Base-by-base conservation (phyloP, 2,888 invertebrate genomes). In the Agrochola macilenta region DNA sequence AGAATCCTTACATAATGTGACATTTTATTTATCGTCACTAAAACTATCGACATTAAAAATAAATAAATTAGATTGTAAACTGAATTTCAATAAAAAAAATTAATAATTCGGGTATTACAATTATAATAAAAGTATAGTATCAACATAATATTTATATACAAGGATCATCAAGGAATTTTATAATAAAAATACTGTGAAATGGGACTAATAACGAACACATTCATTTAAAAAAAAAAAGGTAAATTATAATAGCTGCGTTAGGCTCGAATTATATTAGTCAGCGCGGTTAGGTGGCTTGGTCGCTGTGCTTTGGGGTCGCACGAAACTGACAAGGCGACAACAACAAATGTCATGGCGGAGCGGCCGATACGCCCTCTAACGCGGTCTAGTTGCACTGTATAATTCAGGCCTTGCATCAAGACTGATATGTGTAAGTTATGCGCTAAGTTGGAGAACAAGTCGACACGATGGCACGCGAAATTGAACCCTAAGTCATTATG, bases 1-100 rank as follows among this genome's bases (percentile, higher is more conserved):
- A 26, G 26, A 84, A 64, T 35, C 23, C 49, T 23, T 69, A 58
- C 54, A 70, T 78, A 69, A 49, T 69, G 61, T 82, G 35, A 78
- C 52, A 78, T 65, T 58, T 49, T 52, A 43, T 39, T 30, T 26
- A 30, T 54, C 43, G 12, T 78, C 46, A n/a, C 30, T 49, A 20
- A 58, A 58, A 63, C 1, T 1, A n/a, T 64, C 0, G 49, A 70
- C 12, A 8, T 61, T 64, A 14, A 43, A 54, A 65, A 46, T 35
- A 65, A 82, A 58, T 65, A 35, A 65, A 64, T 49, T 30, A 1
- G 9, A 64, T 76, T 52, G 17, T 30, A 43, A 35, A 43, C 43
- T 30, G 43, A 76, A 76, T 75, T 76, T 39, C 23, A 54, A 79
- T 70, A 0, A n/a, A n/a, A 20, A 30, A 5, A 7, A 30, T 23